Evolutionary conservation across 2,797 vertebrate species (phyloP), one percentile per base, ranked within the genome.

Genomic region (Xenopus petersii): DNA sequence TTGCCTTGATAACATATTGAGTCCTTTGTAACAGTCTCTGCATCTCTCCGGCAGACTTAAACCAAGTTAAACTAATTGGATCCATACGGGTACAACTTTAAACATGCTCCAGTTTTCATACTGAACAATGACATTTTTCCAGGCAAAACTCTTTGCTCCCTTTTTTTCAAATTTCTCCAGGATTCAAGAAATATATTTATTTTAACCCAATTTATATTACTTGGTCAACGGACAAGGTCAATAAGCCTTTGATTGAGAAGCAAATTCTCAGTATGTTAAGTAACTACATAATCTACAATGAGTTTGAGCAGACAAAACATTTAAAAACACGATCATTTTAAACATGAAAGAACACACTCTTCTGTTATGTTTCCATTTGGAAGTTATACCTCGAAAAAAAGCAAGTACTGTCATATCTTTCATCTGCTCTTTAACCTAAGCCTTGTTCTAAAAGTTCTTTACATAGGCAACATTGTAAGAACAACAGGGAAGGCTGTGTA

Each of bases 31-130:
- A 81, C 84, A 82, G 81, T 10, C 49, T 75, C 77, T 58, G 69
- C 83, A 79, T 75, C 77, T 75, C 78, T 81, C 17, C 24, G 63
- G 67, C 62, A 64, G 77, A 74, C 69, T 74, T 74, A 73, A 74
- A 66, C 71, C 70, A 65, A 79, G 77, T 74, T 79, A 79, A 79
- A 58, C 67, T 84, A 83, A 86, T 83, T 80, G 83, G 54, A 85
- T 49, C 71, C 77, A 80, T 47, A 81, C 6, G 15, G 49, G 42
- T 66, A 71, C 51, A 49, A 61, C 63, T 68, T 36, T 61, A 73
- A 74, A 74, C 71, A 70, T 16, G 9, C 70, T 74, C 24, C 46
- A 48, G 60, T 62, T 67, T 78, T 64, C 51, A 70, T 61, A 65
- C 49, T 74, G 26, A 74, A 26, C 67, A 12, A 66, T 74, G 56